A percentile compares a stretch with the other conserved stretches of the same genome.
Evolutionary conservation across 2,888 invertebrate species (phyloP).

Genomic region (Metellina segmentata): DNA sequence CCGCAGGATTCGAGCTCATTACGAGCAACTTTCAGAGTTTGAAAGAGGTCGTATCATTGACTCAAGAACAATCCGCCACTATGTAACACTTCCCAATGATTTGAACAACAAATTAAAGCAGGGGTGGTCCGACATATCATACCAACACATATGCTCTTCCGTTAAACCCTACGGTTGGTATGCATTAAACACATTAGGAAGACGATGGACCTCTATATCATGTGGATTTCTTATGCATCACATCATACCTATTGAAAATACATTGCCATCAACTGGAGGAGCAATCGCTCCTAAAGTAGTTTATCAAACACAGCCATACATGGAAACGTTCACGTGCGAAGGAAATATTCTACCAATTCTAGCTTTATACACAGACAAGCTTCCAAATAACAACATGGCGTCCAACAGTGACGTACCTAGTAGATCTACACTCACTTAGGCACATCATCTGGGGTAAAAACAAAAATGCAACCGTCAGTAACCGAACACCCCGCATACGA

Average conservation of each 20-base stretch:
- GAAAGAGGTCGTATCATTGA: too few species aligned
- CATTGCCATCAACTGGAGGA: not conserved
- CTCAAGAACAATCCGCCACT: too few species aligned
- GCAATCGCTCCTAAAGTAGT: not conserved
- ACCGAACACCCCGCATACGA: not conserved
- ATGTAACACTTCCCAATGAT: too few species aligned
- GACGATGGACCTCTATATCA: not conserved
- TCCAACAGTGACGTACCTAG: not conserved
- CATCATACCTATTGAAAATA: slow-evolving; percentile 1
- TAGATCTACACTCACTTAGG: not conserved
- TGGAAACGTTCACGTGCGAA: not conserved
- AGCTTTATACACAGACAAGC: not conserved
- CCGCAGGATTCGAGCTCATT: too few species aligned
- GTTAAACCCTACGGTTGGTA: not conserved
- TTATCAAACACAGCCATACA: not conserved
- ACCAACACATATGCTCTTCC: not conserved
- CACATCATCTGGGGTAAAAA: too few species aligned
- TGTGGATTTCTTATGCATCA: slow-evolving; percentile 7
- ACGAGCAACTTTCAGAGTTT: too few species aligned
- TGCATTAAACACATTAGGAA: not conserved
- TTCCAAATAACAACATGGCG: not conserved
- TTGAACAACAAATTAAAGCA: too few species aligned
- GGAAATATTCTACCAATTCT: not conserved
- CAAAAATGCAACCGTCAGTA: too few species aligned
- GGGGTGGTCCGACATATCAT: not conserved